Conservation (phyloP, 2,888 invertebrate species). For the Druceiella hillmani region DNA sequence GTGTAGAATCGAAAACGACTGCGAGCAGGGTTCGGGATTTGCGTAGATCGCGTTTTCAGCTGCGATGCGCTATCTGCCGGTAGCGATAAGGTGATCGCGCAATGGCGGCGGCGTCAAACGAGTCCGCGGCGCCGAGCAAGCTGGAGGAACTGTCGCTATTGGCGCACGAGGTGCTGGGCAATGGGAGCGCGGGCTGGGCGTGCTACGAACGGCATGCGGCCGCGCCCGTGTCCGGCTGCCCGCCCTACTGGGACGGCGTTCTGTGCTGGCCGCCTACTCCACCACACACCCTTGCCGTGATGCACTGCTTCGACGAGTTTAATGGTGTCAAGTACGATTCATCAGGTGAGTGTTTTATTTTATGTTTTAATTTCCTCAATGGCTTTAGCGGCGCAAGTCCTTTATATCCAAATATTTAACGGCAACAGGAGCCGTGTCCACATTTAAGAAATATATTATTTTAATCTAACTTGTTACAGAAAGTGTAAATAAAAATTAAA, state of each 20-base stretch:
- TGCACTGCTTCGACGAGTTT: constrained; percentile 75
- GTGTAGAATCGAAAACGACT: too few relatives aligned
- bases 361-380: constrained; percentile 4
- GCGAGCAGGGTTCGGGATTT: too few relatives aligned
- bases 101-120: too few relatives aligned
- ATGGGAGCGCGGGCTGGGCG: constrained; percentile 35
- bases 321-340: constrained; percentile 75
- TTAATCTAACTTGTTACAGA: too few relatives aligned
- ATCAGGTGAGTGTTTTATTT: constrained; percentile 62
- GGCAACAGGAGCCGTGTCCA: too few relatives aligned
- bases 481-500: too few relatives aligned
- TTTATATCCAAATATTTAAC: not conserved
- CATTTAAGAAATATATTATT: too few relatives aligned
- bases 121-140: constrained; percentile 31
- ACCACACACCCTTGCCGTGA: constrained; percentile 60
- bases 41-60: too few relatives aligned
- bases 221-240: too few relatives aligned
- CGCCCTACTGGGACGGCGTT: constrained; percentile 67
- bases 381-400: not conserved
- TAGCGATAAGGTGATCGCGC: too few relatives aligned
- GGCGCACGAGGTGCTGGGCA: constrained; percentile 33
- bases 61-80: too few relatives aligned
- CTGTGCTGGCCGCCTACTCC: constrained; percentile 82
- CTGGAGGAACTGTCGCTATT: constrained; percentile 48
- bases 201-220: too few relatives aligned